Base-by-base conservation (phyloP, 1,140 invertebrate species). In the Planococcus citri region DNA sequence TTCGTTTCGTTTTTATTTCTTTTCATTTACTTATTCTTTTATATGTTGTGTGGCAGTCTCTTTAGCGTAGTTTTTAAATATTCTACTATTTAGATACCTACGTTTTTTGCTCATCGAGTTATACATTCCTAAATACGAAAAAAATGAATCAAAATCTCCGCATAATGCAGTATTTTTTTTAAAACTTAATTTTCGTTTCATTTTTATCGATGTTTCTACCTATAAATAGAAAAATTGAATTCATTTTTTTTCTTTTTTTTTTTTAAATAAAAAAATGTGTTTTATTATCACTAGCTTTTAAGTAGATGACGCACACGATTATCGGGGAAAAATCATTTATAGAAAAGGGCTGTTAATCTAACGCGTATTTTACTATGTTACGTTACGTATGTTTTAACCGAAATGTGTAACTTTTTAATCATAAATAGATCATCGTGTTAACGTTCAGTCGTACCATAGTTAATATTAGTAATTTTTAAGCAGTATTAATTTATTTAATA, bases 401-500 rank as follows among this genome's bases (percentile, higher is more conserved):
- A 51, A 51, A 51, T 51, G 41, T 51, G 41, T 51, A 51, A 51
- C 41, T 51, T 37, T 37, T 51, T 9, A 51, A 51, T 51, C 41
- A 51, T 51, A 51, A 51, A 51, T 51, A 51, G 41, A 51, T 51
- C 17, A 51, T 51, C 41, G 41, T 51, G 41, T 51, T 51, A 51
- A 51, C 41, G 41, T 51, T 51, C 41, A 51, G 41, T 51, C 41
- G 41, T 51, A 51, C 41, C 41, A 51, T 51, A 51, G 41, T 51
- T 51, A 51, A 9, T 17, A 51, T 51, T 51, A 9, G 41, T 51
- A 51, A 51, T 51, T 51, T 51, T 51, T 51, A 51, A 51, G 41
- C 41, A 51, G 41, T 51, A 51, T 51, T 51, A 51, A 51, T 51
- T 51, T 51, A 51, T 51, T 51, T 51, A 51, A 51, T 51, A 51